phyloP scores from a whole-genome alignment of 2,113 vertebrate species.

The Mirounga angustirostris region DNA sequence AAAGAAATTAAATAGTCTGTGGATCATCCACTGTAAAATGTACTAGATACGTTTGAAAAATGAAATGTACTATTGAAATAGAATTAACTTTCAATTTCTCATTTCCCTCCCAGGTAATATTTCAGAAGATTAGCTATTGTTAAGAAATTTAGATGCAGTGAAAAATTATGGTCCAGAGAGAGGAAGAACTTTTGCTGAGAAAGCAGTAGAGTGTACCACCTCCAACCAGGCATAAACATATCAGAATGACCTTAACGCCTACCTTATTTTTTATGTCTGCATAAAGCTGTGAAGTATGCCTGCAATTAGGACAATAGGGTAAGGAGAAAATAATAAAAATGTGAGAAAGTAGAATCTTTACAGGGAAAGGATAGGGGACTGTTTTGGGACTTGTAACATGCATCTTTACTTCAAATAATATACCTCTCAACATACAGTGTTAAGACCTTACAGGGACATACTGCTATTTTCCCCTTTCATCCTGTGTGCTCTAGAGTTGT shows the following conservation, averaged over 20 bases:
- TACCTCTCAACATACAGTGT: rapidly evolving
- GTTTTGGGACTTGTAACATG: background rate
- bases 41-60: background rate
- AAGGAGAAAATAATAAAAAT: conserved; percentile 76
- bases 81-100: conserved; percentile 42
- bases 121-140: conserved; percentile 67
- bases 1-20: background rate
- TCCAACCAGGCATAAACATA: conserved; percentile 69
- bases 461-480: background rate
- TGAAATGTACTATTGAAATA: conserved; percentile 66
- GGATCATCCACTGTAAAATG: background rate
- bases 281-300: conserved; percentile 70
- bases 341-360: conserved; percentile 60
- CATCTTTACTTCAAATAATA: background rate
- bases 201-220: conserved; percentile 45
- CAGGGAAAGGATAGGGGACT: background rate
- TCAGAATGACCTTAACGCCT: conserved; percentile 67
- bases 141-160: conserved; percentile 76
- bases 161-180: conserved; percentile 48
- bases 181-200: conserved; percentile 67
- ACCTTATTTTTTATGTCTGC: conserved; percentile 75
- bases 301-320: conserved; percentile 69
- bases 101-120: conserved; percentile 7
- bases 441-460: background rate
- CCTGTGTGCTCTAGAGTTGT: background rate